Evolutionary conservation across 2,888 invertebrate genomes (phyloP).

Genomic region (Tribolium freemani): DNA sequence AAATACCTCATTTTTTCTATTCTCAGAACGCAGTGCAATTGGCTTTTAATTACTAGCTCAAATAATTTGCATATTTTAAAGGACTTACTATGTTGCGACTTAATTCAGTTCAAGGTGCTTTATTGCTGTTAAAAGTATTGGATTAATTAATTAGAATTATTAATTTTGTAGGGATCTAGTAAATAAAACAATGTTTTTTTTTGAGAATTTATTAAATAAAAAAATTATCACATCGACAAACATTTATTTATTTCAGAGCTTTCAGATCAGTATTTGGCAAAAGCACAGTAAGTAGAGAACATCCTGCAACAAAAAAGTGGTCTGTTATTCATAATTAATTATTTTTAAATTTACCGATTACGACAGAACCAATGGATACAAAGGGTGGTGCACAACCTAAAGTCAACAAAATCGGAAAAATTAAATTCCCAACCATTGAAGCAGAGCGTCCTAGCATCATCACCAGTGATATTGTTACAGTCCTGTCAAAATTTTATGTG

Average conservation of each 20-base stretch:
- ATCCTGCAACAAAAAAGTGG: constrained; percentile 44
- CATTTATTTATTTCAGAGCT: constrained; percentile 40
- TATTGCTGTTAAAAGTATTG: too few species aligned
- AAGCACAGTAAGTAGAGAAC: constrained; percentile 44
- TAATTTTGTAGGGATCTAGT: too few species aligned
- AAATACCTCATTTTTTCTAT: too few species aligned
- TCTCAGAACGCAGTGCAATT: too few species aligned
- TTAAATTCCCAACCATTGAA: constrained; percentile 77
- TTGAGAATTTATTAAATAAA: background rate
- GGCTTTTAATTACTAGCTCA: too few species aligned
- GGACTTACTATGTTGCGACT: too few species aligned
- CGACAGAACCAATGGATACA: constrained; percentile 70
- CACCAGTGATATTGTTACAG: constrained; percentile 78
- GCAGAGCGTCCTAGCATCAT: constrained; percentile 80
- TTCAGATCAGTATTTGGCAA: constrained; percentile 53
- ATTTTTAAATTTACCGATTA: constrained; percentile 40
- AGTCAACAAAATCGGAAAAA: constrained; percentile 78
- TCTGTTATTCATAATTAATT: background rate
- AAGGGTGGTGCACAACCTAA: constrained; percentile 81
- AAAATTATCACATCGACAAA: background rate
- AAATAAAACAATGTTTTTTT: too few species aligned
- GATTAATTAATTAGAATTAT: too few species aligned
- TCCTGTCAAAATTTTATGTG: constrained; percentile 68
- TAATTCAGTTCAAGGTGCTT: too few species aligned
- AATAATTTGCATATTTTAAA: too few species aligned